phyloP scores from a whole-genome alignment of 1,140 invertebrate genomes.

The Hylaeus anthracinus region DNA sequence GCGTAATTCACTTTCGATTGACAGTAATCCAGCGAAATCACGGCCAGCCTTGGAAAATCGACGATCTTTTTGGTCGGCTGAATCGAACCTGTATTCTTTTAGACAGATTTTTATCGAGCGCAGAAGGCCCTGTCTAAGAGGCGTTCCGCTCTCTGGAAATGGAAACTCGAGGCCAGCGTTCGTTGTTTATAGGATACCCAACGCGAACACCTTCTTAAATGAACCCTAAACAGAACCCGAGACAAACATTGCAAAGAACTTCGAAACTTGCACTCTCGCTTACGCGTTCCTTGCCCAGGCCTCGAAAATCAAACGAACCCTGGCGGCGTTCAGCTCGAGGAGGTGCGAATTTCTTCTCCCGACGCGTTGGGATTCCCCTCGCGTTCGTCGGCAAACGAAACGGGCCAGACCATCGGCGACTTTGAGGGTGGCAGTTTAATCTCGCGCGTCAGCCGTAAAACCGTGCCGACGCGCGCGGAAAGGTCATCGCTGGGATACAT shows the following conservation, averaged over 20 bases:
- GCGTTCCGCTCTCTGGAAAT: too few species aligned
- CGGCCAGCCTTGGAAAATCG: slow-evolving; percentile 11
- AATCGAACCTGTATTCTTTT: too few species aligned
- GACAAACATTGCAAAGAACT: background rate
- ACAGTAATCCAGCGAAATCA: background rate
- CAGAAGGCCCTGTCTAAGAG: too few species aligned
- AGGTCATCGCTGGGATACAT: slow-evolving; percentile 21
- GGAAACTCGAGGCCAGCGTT: too few species aligned
- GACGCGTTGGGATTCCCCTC: background rate
- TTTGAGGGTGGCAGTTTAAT: slow-evolving; percentile 63
- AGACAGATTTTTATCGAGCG: too few species aligned
- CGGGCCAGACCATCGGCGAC: slow-evolving; percentile 12
- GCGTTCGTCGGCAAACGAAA: background rate
- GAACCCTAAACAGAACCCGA: too few species aligned
- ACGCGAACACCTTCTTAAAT: too few species aligned
- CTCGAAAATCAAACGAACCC: background rate
- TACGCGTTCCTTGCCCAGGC: background rate
- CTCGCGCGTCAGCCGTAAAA: slow-evolving; percentile 50
- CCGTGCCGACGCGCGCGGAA: slow-evolving; percentile 14
- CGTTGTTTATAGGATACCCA: too few species aligned
- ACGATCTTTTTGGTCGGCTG: too few species aligned
- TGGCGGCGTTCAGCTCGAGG: background rate
- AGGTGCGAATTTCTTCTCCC: slow-evolving; percentile 17
- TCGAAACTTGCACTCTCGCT: background rate
- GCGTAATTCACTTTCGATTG: slow-evolving; percentile 9